Evolutionary conservation across 2,888 invertebrate species (phyloP).

Genomic region (Limnephilus rhombicus): DNA sequence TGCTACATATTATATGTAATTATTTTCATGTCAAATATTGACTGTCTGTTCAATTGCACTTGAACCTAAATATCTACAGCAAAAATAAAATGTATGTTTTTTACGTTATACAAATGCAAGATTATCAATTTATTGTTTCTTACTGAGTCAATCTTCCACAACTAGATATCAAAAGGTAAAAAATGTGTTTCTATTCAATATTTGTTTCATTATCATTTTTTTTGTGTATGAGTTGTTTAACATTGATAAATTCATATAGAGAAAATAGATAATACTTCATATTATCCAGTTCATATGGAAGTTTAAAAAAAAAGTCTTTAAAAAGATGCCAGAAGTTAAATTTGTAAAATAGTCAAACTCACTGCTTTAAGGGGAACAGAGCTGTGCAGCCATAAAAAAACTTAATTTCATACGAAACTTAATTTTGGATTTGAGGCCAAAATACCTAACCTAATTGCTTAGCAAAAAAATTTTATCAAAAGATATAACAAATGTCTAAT

Average conservation of each 20-base stretch:
- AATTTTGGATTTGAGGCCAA: too few species aligned
- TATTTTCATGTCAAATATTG: neutral
- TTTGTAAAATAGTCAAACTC: neutral
- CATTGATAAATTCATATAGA: neutral
- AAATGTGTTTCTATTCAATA: neutral
- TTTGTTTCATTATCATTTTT: neutral
- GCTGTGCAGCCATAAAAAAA: too few species aligned
- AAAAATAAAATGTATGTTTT: neutral
- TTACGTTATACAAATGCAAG: neutral
- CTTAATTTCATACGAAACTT: too few species aligned
- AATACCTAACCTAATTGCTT: too few species aligned
- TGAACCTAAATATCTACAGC: neutral
- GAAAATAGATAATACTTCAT: neutral
- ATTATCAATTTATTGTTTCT: neutral
- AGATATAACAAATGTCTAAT: too few species aligned
- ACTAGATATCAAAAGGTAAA: neutral
- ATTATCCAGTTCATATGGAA: neutral
- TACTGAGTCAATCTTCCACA: neutral
- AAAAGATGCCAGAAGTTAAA: neutral
- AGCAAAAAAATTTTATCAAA: too few species aligned
- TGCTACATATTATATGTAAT: neutral
- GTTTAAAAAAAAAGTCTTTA: neutral
- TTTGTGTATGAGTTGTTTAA: neutral
- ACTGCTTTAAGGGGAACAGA: neutral
- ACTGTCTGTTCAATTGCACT: neutral